A percentile compares a stretch with the other conserved stretches of the same genome.
Evolutionary conservation across 2,888 invertebrate species (phyloP).

Genomic region (Abrostola triplasia): DNA sequence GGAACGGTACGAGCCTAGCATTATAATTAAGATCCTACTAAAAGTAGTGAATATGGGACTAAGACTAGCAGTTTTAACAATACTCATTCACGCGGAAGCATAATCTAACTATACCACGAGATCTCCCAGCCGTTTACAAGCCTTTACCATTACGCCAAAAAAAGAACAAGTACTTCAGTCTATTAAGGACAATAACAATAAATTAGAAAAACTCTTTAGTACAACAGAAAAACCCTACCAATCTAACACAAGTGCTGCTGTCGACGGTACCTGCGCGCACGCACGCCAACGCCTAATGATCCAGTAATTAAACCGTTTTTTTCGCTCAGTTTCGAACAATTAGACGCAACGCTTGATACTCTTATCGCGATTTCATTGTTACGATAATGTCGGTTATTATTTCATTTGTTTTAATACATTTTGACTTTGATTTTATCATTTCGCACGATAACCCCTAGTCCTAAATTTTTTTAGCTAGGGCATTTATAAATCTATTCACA

Average conservation of each 20-base stretch:
- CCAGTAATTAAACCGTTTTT: constrained; percentile 75
- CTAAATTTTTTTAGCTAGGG: too few species aligned
- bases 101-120: too few species aligned
- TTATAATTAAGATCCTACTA: too few species aligned
- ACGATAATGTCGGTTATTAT: constrained; percentile 57
- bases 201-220: constrained; percentile 4
- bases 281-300: constrained; percentile 77
- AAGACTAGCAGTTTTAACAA: too few species aligned
- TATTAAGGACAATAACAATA: constrained; percentile 12
- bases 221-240: constrained; percentile 17
- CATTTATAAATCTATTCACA: too few species aligned
- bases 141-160: background rate
- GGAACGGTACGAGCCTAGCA: too few species aligned
- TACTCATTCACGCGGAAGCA: too few species aligned
- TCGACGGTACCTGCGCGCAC: constrained; percentile 63
- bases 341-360: constrained; percentile 67
- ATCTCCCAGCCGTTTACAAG: too few species aligned
- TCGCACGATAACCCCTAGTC: background rate
- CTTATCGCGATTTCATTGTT: constrained; percentile 66
- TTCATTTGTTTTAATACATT: constrained; percentile 21
- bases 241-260: constrained; percentile 42
- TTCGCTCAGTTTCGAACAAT: constrained; percentile 72
- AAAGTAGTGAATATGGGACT: too few species aligned
- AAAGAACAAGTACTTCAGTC: background rate
- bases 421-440: constrained; percentile 28